Evolutionary conservation across 2,888 invertebrate species (phyloP).

Genomic region (Imbricaverruca yamaguchii): DNA sequence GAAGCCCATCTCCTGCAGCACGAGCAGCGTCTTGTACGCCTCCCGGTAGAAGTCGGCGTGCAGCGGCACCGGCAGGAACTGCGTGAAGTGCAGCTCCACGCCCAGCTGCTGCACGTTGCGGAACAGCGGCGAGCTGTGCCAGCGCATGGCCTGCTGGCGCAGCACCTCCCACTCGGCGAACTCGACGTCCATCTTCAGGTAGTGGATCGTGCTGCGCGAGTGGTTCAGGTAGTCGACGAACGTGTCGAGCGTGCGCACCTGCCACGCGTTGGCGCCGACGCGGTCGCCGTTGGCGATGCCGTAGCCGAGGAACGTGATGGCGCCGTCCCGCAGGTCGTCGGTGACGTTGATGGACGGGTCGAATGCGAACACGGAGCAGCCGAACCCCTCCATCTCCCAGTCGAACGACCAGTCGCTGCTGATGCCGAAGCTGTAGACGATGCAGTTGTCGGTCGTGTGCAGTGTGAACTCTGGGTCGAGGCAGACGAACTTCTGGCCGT

Average conservation of each 20-base stretch:
- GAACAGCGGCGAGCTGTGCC: not conserved
- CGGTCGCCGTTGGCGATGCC: not conserved
- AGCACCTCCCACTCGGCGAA: not conserved
- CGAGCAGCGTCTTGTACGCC: not conserved
- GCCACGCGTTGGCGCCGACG: slow-evolving; percentile 27
- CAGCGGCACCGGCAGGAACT: not conserved
- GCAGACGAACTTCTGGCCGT: slow-evolving; percentile 17
- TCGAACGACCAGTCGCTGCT: slow-evolving; percentile 27
- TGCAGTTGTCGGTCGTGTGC: slow-evolving; percentile 14
- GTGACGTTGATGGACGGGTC: not conserved
- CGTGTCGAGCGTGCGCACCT: slow-evolving; percentile 38
- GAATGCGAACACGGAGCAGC: slow-evolving; percentile 23
- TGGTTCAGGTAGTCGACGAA: slow-evolving; percentile 35
- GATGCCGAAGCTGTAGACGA: slow-evolving; percentile 28
- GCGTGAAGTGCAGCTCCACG: slow-evolving; percentile 4
- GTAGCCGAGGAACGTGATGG: slow-evolving; percentile 33
- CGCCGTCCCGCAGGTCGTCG: slow-evolving; percentile 26
- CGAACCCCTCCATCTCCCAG: slow-evolving; percentile 24
- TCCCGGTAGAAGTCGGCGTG: not conserved
- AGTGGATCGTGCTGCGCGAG: not conserved
- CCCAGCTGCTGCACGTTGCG: slow-evolving; percentile 5
- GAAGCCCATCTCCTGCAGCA: slow-evolving; percentile 1
- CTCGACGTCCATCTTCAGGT: slow-evolving; percentile 14
- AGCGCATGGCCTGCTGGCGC: not conserved
- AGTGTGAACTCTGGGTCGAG: not conserved